phyloP scores from a whole-genome alignment of 2,888 invertebrate genomes.

The Polyploca ridens region DNA sequence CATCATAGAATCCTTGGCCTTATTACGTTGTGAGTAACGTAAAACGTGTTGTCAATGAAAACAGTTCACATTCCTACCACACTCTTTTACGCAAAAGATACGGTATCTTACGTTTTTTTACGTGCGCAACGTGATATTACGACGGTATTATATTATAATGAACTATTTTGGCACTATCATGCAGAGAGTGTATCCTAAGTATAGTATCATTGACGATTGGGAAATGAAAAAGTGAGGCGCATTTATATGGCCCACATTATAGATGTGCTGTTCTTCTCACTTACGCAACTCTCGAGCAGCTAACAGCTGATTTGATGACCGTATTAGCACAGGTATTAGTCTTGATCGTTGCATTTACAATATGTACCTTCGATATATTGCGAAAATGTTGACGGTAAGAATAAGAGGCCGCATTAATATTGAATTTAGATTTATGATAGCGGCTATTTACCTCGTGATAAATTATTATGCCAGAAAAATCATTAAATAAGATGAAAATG shows the following conservation, averaged over 20 bases:
- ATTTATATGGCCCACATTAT: conserved; percentile 44
- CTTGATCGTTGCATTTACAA: conserved; percentile 7
- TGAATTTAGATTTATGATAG: background rate
- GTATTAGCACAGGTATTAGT: background rate
- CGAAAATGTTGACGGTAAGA: conserved; percentile 22
- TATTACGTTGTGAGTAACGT: too few species aligned
- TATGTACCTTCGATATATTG: conserved; percentile 5
- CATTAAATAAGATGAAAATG: background rate
- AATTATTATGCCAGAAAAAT: too few species aligned
- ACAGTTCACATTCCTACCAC: background rate
- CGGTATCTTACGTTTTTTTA: conserved; percentile 24
- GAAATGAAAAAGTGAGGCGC: conserved; percentile 41
- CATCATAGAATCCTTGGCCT: too few species aligned
- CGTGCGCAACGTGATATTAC: conserved; percentile 38
- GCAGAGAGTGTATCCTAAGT: conserved; percentile 40
- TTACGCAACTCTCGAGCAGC: conserved; percentile 14
- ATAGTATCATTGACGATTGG: conserved; percentile 39
- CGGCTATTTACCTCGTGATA: too few species aligned
- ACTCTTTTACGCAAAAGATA: background rate
- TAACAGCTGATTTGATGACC: conserved; percentile 9
- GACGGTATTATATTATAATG: conserved; percentile 24
- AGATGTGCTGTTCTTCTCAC: conserved; percentile 23
- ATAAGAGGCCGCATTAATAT: background rate
- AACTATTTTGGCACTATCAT: conserved; percentile 22
- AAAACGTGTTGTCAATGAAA: too few species aligned